Evolutionary conservation across 2,888 invertebrate species (phyloP).

Genomic region (Catocala sponsa): DNA sequence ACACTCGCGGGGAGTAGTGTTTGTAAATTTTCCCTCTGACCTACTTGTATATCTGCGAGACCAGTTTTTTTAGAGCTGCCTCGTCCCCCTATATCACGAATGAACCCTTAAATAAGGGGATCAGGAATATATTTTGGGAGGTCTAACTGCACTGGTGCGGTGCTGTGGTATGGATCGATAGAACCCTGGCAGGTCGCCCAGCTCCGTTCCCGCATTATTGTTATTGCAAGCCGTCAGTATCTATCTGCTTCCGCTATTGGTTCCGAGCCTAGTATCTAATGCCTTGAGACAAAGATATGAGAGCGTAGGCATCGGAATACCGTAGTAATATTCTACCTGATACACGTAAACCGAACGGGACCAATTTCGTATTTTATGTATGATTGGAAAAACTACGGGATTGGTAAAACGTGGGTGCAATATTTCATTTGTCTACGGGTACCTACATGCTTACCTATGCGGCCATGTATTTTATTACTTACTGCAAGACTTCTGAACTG

Average conservation of each 20-base stretch:
- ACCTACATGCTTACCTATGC: conserved; percentile 27
- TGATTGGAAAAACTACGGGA: conserved; percentile 48
- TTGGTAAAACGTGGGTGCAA: conserved; percentile 33
- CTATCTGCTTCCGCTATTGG: conserved; percentile 82
- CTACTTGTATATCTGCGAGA: conserved; percentile 81
- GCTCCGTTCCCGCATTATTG: conserved; percentile 85
- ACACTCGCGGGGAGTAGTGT: conserved; percentile 78
- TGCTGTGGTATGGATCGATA: conserved; percentile 80
- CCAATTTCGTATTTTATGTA: conserved; percentile 51
- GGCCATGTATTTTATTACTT: conserved; percentile 35
- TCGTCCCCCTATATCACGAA: conserved; percentile 58
- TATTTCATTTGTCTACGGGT: conserved; percentile 19
- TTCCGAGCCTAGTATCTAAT: conserved; percentile 78
- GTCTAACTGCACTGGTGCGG: conserved; percentile 72
- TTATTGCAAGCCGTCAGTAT: conserved; percentile 84
- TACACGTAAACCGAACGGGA: conserved; percentile 48
- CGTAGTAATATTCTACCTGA: conserved; percentile 47
- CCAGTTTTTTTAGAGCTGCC: conserved; percentile 71
- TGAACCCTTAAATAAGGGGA: conserved; percentile 62
- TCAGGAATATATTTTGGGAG: conserved; percentile 71
- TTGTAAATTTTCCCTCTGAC: conserved; percentile 88
- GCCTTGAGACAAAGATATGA: conserved; percentile 71
- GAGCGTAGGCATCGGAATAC: conserved; percentile 54
- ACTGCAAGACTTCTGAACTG: conserved; percentile 41
- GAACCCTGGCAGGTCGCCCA: conserved; percentile 86